Evolutionary conservation across 2,888 invertebrate genomes (phyloP).

Genomic region (Microctonus hyperodae): DNA sequence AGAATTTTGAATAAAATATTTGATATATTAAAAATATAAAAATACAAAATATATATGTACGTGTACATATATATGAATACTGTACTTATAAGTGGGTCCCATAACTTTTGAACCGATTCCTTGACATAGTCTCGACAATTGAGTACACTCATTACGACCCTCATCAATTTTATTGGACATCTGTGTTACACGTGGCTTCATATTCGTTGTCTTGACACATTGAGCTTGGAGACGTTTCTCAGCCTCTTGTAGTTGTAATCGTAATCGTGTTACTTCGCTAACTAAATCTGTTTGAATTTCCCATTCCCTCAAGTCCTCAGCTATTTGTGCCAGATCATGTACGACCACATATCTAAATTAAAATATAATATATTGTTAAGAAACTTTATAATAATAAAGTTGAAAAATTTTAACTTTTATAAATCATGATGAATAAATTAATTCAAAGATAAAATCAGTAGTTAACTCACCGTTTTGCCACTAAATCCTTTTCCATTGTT

Average conservation of each 20-base stretch:
- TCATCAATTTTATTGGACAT: slow-evolving; percentile 52
- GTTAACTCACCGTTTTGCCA: slow-evolving; percentile 53
- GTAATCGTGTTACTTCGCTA: slow-evolving; percentile 52
- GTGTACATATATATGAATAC: slow-evolving; percentile 12
- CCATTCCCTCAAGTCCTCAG: slow-evolving; percentile 55
- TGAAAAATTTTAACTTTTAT: too few species aligned
- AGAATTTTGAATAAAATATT: background rate
- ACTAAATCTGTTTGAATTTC: slow-evolving; percentile 51
- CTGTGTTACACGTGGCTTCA: slow-evolving; percentile 50
- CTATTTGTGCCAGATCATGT: slow-evolving; percentile 57
- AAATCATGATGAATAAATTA: too few species aligned
- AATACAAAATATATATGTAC: background rate
- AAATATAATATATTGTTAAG: slow-evolving; percentile 14
- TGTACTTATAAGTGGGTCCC: slow-evolving; percentile 58
- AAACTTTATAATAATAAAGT: background rate
- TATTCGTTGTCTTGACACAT: slow-evolving; percentile 48
- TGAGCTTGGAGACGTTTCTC: slow-evolving; percentile 53
- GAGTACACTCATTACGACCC: slow-evolving; percentile 55
- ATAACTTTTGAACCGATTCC: slow-evolving; percentile 51
- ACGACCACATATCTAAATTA: slow-evolving; percentile 54
- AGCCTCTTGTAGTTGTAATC: slow-evolving; percentile 50
- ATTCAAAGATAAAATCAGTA: too few species aligned
- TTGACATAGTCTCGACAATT: slow-evolving; percentile 54
- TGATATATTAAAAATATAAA: slow-evolving; percentile 3
- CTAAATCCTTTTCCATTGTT: slow-evolving; percentile 51